Evolutionary conservation across 2,888 invertebrate species (phyloP), one percentile per base, ranked within the genome.

Genomic region (Tyria jacobaeae): DNA sequence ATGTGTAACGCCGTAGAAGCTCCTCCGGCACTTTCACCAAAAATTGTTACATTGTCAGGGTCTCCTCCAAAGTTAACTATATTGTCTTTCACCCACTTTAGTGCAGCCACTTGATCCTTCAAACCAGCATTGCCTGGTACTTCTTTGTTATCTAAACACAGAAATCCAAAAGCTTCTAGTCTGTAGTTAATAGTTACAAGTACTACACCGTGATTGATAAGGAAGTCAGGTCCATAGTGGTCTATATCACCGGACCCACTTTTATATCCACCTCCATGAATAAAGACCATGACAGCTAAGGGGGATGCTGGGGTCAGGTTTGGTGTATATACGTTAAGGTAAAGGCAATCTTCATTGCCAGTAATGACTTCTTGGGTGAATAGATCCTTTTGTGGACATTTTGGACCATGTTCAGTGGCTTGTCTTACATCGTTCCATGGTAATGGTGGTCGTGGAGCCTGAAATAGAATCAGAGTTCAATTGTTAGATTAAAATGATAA

Each of bases 101-200:
- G 60, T 15, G 85, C 86, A 14, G 77, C 78, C 0, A 83, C 82
- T 71, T 87, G 86, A 57, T 87, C 86, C 58, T 87, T 87, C 59
- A 87, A 62, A 6, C 82, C 86, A 34, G 86, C 85, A 25, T 87
- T 87, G n/a, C 86, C 86, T 14, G 86, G 84, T 4, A 84, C 84
- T 5, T 87, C 84, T 70, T 78, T 70, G 0, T 73, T 83, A 14
- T 84, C 85, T 5, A 86, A 25, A 31, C 83, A 81, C 1, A 86
- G 68, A 60, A 86, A 86, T 21, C 87, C 87, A 4, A 87, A 61
- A 1, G 61, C 77, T 58, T 81, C 85, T 15, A 86, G 67, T 48
- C 87, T 78, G 61, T 87, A 88, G 74, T 89, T 89, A 4, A 88
- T 62, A 0, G 88, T 88, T 0, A 89, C 85, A 6, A 88, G 64